Evolutionary conservation across 2,797 vertebrate species (phyloP), one percentile per base, ranked within the genome.

Genomic region (Danionella dracula): DNA sequence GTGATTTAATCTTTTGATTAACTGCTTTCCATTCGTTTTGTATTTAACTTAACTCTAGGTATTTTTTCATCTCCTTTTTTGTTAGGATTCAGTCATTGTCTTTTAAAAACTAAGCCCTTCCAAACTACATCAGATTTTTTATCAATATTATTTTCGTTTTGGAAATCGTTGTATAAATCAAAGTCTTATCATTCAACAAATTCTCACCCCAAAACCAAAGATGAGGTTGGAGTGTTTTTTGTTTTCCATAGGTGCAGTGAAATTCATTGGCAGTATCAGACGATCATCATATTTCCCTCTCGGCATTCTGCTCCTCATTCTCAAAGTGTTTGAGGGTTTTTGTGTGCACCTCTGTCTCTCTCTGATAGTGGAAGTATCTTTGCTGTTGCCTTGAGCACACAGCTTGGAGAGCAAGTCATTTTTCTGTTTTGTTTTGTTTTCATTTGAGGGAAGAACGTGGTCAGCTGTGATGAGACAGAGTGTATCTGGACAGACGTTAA

Each of bases 311-410:
- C 60, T 67, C 42, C 58, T 44, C 20, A 55, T 37, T 70, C 37
- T 40, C 49, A 62, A 45, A 42, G 61, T 68, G 48, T 35, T 27
- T 45, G 11, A 20, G 5, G 12, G 9, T 31, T 1, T 40, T 13
- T 21, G 62, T 46, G 54, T 67, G 62, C 57, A 12, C 12, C 48
- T 76, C 74, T 64, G 37, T 71, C 54, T 71, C 44, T 37, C 48
- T 66, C 60, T 56, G 67, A 73, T 59, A 71, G 66, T 68, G 54
- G 62, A 71, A 61, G 68, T 45, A 73, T 71, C 65, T 73, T 53
- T 42, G 38, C 65, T 51, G 40, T 50, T 68, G 71, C 71, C 71
- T 58, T 66, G 38, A 66, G 70, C 74, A 55, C 49, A 58, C 42
- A 45, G 51, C 70, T 56, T 63, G 57, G 64, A 70, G 58, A 67